Conservation (phyloP, 1,140 invertebrate genomes). For the Drosophila bocqueti region DNA sequence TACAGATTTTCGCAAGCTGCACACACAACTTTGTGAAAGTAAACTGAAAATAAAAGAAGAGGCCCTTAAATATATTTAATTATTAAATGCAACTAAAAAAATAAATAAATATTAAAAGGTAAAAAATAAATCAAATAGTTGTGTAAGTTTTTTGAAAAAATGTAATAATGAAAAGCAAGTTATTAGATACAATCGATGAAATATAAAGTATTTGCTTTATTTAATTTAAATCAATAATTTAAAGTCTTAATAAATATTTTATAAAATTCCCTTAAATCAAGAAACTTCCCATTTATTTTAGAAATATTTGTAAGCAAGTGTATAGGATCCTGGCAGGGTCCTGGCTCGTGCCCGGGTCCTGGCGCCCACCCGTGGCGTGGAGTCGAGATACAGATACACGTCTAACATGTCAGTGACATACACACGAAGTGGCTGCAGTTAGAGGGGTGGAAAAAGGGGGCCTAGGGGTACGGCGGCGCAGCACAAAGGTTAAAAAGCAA, state of each 20-base stretch:
- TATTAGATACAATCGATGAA: not conserved
- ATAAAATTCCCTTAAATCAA: not conserved
- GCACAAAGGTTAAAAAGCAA: slow-evolving; percentile 82
- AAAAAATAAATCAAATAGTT: not conserved
- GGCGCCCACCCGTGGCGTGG: slow-evolving; percentile 32
- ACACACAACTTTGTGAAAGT: slow-evolving; percentile 54
- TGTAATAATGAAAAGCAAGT: not conserved
- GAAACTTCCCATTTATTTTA: not conserved
- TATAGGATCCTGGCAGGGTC: slow-evolving; percentile 2
- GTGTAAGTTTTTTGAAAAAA: not conserved
- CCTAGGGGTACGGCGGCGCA: not conserved
- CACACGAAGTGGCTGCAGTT: slow-evolving; percentile 54
- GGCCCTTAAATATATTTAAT: not conserved
- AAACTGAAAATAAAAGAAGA: no score
- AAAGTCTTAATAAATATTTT: not conserved
- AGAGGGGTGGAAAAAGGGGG: not conserved
- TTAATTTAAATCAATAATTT: no score
- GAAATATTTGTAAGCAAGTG: not conserved
- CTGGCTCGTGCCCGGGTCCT: slow-evolving; percentile 7
- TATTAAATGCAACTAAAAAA: no score
- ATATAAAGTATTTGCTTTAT: no score
- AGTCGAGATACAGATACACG: slow-evolving; percentile 65
- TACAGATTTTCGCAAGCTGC: slow-evolving; percentile 77
- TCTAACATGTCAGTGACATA: slow-evolving; percentile 77
- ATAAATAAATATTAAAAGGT: rapidly evolving